Evolutionary conservation across 2,888 invertebrate genomes (phyloP).

Genomic region (Hydraecia micacea): DNA sequence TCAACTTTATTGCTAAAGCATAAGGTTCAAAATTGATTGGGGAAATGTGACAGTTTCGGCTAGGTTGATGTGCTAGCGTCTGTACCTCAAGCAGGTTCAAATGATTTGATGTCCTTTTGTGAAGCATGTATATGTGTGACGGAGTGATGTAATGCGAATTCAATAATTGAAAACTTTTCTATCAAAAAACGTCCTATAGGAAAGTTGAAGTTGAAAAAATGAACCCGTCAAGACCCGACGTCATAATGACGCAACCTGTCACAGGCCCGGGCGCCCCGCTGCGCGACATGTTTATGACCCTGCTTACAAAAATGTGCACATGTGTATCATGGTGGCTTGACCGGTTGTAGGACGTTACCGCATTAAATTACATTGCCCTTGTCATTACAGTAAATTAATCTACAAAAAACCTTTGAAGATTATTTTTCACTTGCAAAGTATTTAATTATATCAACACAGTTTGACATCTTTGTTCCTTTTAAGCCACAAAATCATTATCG

Average conservation of each 20-base stretch:
- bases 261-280: too few relatives aligned
- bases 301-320: too few relatives aligned
- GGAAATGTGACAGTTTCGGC: too few relatives aligned
- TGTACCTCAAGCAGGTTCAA: conserved; percentile 6
- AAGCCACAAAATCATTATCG: conserved; percentile 29
- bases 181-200: neutral
- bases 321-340: too few relatives aligned
- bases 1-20: too few relatives aligned
- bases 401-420: conserved; percentile 18
- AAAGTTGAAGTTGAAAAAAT: neutral
- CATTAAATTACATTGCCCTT: neutral
- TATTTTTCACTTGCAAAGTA: conserved; percentile 16
- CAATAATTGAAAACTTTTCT: neutral
- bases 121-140: neutral
- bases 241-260: too few relatives aligned
- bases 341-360: neutral
- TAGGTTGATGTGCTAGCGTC: neutral
- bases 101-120: conserved; percentile 28
- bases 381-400: conserved; percentile 5
- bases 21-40: too few relatives aligned
- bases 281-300: too few relatives aligned
- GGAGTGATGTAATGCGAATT: neutral
- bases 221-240: too few relatives aligned
- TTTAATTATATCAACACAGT: conserved; percentile 46
- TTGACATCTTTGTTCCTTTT: conserved; percentile 30